Percentiles rank a stretch among this genome's conserved stretches.
Conservation (phyloP, 2,888 invertebrate genomes). For the Argyresthia albistria region DNA sequence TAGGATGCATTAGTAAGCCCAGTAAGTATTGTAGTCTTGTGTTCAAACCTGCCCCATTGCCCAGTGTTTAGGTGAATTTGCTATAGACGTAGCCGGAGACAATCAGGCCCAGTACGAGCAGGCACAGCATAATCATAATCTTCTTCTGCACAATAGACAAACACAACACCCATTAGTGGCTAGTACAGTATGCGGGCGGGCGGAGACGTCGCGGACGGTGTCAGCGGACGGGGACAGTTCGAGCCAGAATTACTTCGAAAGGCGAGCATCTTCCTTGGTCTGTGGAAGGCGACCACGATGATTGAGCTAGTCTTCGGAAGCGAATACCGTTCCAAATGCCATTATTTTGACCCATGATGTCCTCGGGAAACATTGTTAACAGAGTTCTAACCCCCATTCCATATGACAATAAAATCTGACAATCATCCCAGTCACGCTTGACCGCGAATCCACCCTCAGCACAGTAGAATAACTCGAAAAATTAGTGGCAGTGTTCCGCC, state of each 20-base stretch:
- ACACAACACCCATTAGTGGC: slow-evolving; percentile 32
- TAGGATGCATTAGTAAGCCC: no score
- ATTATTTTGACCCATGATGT: no score
- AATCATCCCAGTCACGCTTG: no score
- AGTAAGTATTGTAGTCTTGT: slow-evolving; percentile 12
- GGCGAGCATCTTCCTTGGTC: no score
- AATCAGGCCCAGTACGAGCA: slow-evolving; percentile 85
- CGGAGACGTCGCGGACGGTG: not conserved
- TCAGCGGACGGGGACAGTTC: not conserved
- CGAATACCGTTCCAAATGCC: no score
- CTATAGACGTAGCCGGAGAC: slow-evolving; percentile 69
- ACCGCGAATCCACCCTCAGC: no score
- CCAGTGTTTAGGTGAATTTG: slow-evolving; percentile 63
- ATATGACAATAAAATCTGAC: no score
- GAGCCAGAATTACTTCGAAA: no score
- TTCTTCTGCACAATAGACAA: slow-evolving; percentile 86
- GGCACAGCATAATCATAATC: slow-evolving; percentile 93
- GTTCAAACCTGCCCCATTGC: slow-evolving; percentile 57
- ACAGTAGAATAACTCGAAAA: not conserved
- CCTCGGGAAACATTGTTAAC: no score
- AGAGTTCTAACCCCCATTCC: no score
- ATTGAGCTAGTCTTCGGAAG: no score
- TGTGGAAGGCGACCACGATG: no score
- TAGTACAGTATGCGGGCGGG: not conserved
- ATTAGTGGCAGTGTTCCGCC: not conserved